A percentile compares a stretch with the other conserved stretches of the same genome.
These are phyloP conservation scores for Barbus barbus DNA, from an alignment of 2,113 vertebrate species.

Conservation along the genomic window DNA sequence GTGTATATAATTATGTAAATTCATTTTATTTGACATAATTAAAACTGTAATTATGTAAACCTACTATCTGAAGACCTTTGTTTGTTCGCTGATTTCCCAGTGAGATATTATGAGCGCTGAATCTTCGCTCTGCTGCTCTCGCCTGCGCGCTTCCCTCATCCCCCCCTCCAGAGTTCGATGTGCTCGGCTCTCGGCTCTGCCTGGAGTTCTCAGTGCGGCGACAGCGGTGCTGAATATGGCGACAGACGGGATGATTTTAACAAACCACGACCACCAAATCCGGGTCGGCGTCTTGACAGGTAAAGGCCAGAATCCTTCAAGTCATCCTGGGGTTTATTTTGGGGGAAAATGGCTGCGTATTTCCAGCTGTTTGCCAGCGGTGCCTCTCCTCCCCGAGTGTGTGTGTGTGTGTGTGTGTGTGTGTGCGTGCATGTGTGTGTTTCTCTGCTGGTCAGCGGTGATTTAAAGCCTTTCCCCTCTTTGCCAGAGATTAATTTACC, in stretches of 20 bases:
- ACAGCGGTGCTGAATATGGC: conserved; percentile 91
- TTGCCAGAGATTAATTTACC: neutral
- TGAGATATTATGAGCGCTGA: neutral
- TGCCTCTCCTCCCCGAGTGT: conserved; percentile 48
- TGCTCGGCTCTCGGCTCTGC: conserved; percentile 78
- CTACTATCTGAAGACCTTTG: neutral
- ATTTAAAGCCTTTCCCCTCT: conserved; percentile 53
- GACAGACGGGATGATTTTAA: conserved; percentile 96
- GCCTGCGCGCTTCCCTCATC: conserved; percentile 34
- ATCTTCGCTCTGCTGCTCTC: conserved; percentile 49
- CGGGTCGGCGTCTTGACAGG: conserved; percentile 93
- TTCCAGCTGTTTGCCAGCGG: conserved; percentile 51
- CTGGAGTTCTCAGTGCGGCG: conserved; percentile 86
- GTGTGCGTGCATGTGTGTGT: neutral
- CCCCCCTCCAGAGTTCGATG: conserved; percentile 71
- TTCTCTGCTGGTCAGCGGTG: conserved; percentile 59
- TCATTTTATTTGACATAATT: neutral
- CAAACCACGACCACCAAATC: conserved; percentile 96
- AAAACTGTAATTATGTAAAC: neutral
- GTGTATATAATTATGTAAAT: neutral
- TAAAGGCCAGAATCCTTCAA: conserved; percentile 64
- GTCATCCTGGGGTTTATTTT: conserved; percentile 23
- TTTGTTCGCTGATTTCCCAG: neutral
- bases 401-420: conserved; percentile 45
- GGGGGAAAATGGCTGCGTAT: neutral